A percentile compares a stretch with the other conserved stretches of the same genome.
Conservation (phyloP, 2,797 vertebrate species). For the Thamnophis elegans region DNA sequence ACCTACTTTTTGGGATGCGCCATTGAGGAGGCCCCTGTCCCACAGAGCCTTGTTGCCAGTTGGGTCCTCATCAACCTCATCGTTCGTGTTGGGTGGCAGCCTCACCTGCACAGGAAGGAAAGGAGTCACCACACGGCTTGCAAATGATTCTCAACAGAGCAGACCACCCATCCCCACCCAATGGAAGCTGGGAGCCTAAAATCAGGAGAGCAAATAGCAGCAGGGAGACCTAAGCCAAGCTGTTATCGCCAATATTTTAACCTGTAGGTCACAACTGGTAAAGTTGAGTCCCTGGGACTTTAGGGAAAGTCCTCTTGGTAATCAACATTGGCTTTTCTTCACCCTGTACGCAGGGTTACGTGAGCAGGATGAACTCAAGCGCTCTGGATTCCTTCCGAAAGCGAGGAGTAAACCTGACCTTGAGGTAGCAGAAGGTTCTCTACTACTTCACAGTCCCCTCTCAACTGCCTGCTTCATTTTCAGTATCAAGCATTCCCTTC, state of each 20-base stretch:
- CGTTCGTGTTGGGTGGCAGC: constrained; percentile 94
- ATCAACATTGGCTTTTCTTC: neutral
- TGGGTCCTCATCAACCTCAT: constrained; percentile 97
- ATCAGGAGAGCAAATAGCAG: neutral
- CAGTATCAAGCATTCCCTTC: neutral
- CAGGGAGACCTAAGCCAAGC: neutral
- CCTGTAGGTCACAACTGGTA: neutral
- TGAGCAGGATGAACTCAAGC: neutral
- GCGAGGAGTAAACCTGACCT: neutral
- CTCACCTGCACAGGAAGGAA: constrained; percentile 71
- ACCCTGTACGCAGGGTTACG: neutral
- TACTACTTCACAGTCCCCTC: neutral
- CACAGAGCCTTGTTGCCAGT: constrained; percentile 99
- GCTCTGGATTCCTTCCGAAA: neutral
- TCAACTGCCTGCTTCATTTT: neutral
- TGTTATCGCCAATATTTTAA: neutral
- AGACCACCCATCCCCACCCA: too few species aligned
- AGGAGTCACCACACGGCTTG: neutral
- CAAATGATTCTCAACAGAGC: neutral
- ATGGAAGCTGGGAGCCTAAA: neutral
- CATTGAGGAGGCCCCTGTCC: constrained; percentile 96
- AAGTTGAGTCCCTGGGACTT: neutral
- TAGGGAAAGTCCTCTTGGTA: neutral
- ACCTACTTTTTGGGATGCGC: constrained; percentile 95
- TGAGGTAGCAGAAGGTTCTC: neutral